phyloP scores from a whole-genome alignment of 2,113 vertebrate genomes.

The Tursiops truncatus region DNA sequence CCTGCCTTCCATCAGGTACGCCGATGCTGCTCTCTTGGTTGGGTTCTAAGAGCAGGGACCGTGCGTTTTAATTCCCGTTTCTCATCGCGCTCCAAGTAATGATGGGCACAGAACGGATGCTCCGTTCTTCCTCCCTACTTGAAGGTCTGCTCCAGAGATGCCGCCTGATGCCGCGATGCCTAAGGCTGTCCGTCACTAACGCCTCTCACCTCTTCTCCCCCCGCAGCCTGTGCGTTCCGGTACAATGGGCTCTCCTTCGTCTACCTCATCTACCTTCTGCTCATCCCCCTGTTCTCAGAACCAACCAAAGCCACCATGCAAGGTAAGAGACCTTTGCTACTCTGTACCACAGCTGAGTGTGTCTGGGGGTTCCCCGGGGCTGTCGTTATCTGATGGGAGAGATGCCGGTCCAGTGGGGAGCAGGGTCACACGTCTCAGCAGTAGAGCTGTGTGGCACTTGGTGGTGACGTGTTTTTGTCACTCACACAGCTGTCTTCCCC shows the following conservation, averaged over 20 bases:
- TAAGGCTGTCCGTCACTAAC: background rate
- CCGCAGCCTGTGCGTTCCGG: constrained; percentile 95
- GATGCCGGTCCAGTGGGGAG: background rate
- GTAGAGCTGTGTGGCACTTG: background rate
- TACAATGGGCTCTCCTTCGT: constrained; percentile 98
- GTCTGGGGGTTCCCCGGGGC: background rate
- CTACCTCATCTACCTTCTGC: constrained; percentile 99
- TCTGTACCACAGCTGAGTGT: background rate
- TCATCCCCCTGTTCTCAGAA: constrained; percentile 96
- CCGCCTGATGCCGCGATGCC: background rate
- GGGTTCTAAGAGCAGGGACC: background rate
- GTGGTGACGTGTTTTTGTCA: background rate
- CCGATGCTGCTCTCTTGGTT: background rate
- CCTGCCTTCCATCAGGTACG: background rate
- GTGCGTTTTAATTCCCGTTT: background rate
- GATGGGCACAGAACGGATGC: background rate
- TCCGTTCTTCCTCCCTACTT: background rate
- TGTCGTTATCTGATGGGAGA: background rate
- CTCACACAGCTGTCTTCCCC: background rate
- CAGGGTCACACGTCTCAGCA: background rate
- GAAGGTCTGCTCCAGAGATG: no score
- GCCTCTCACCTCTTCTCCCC: constrained; percentile 55
- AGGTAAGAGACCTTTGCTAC: constrained; percentile 86
- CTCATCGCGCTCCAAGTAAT: background rate
- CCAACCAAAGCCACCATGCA: constrained; percentile 95